These are phyloP conservation scores for Varroa destructor DNA, from an alignment of 1,140 invertebrate genomes.

Conservation along the genomic window DNA sequence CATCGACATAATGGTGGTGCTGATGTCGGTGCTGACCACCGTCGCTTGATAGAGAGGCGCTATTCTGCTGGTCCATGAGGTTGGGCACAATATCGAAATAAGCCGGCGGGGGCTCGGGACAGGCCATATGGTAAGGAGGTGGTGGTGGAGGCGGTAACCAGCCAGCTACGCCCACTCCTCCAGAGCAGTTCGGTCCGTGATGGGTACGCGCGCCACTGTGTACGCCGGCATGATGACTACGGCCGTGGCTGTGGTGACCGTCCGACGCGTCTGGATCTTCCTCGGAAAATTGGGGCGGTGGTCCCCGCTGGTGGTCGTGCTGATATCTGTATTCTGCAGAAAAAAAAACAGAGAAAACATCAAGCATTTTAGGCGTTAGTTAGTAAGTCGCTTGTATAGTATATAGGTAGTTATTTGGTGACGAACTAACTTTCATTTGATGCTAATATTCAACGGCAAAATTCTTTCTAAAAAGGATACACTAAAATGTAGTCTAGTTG, in stretches of 20 bases:
- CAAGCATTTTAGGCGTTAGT: not conserved
- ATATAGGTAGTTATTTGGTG: no score
- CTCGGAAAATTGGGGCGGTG: slow-evolving; percentile 18
- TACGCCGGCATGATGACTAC: no score
- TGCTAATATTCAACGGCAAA: no score
- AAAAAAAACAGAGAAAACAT: not conserved
- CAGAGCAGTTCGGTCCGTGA: no score
- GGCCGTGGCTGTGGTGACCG: not conserved
- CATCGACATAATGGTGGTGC: no score
- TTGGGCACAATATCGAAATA: slow-evolving; percentile 18
- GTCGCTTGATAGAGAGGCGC: not conserved
- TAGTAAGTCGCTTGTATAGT: no score
- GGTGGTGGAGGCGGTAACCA: slow-evolving; percentile 5
- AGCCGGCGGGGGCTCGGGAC: slow-evolving; percentile 21
- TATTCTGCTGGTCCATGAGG: slow-evolving; percentile 10
- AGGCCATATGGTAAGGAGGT: slow-evolving; percentile 22
- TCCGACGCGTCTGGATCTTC: not conserved
- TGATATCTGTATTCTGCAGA: slow-evolving; percentile 10
- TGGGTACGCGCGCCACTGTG: no score
- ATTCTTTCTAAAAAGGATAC: no score
- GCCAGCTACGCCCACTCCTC: not conserved
- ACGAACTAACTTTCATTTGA: no score
- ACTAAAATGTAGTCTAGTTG: no score
- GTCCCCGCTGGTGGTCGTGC: not conserved
- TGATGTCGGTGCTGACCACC: not conserved